These are phyloP conservation scores for honey bee (Apis mellifera) DNA, from an alignment of 1,140 invertebrate species.

Conservation along the genomic window Amel_HAv3.1 CM009939.2:7013501-7014000, in stretches of 20 bases:
- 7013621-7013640: background rate
- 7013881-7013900: constrained; percentile 35
- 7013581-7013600: constrained; percentile 72
- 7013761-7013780: constrained; percentile 26
- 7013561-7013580: constrained; percentile 76
- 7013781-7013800: background rate
- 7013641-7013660: constrained; percentile 37
- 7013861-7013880: background rate
- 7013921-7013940: constrained; percentile 29
- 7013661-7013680: constrained; percentile 49
- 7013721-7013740: background rate
- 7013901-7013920: constrained; percentile 51
- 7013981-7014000: background rate
- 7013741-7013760: background rate
- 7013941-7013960: constrained; percentile 21
- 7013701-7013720: background rate
- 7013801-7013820: background rate
- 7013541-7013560: constrained; percentile 77
- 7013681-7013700: background rate
- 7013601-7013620: constrained; percentile 28
- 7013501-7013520: constrained; percentile 77
- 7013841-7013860: background rate
- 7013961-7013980: constrained; percentile 16
- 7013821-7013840: background rate
- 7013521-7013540: constrained; percentile 74